phyloP scores from a whole-genome alignment of 2,113 vertebrate species.

The Pionites leucogaster region DNA sequence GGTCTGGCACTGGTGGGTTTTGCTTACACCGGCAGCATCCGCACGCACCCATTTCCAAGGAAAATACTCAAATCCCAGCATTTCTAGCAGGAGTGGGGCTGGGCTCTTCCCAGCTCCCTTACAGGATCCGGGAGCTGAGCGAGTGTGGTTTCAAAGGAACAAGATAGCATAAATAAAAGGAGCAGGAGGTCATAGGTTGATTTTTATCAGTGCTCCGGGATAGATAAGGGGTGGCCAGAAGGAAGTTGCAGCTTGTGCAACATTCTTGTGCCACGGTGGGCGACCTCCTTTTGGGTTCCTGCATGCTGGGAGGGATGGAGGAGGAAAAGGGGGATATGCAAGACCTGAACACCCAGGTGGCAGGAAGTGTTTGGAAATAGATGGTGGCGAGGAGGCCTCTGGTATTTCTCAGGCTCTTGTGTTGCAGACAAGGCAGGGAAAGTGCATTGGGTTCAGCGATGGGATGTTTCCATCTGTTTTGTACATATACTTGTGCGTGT shows the following conservation, averaged over 20 bases:
- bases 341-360: not conserved
- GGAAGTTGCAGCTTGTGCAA: not conserved
- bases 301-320: not conserved
- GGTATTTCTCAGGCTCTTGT: not conserved
- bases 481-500: not conserved
- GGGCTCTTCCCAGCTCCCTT: not conserved
- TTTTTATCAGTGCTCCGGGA: not conserved
- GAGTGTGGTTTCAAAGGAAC: not conserved
- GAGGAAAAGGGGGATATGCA: not conserved
- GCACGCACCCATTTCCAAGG: not conserved
- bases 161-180: not conserved
- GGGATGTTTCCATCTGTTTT: not conserved
- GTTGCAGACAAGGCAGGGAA: not conserved
- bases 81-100: not conserved
- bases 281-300: not conserved
- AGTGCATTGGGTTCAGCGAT: not conserved
- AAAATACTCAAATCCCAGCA: not conserved
- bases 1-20: not conserved
- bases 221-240: not conserved
- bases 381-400: not conserved
- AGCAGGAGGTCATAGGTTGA: not conserved
- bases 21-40: not conserved
- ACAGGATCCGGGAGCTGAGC: rapidly evolving
- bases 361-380: not conserved
- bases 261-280: not conserved